phyloP scores from a whole-genome alignment of 2,797 vertebrate genomes.

The Gymnopithys bicolor region DNA sequence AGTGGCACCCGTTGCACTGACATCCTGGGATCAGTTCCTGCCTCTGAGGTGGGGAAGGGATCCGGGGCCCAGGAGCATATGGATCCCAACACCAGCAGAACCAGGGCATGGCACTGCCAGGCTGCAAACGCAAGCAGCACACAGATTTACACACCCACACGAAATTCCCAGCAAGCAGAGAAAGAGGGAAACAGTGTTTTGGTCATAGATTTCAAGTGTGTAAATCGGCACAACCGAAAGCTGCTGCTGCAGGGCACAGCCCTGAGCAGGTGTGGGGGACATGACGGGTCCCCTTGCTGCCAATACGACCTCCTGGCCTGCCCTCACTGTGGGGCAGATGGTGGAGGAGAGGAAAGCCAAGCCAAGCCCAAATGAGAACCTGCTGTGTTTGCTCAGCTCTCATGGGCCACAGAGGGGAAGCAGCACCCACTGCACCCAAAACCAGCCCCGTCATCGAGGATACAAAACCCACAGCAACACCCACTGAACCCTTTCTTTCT shows the following conservation, averaged over 20 bases:
- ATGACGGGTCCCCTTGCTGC: fast-evolving
- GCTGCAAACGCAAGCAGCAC: no score
- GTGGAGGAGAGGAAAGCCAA: background rate
- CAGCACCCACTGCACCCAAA: background rate
- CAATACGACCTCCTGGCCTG: fast-evolving
- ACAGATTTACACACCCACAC: fast-evolving
- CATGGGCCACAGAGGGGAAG: background rate
- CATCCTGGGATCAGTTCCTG: background rate
- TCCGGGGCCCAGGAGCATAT: fast-evolving
- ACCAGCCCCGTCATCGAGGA: background rate
- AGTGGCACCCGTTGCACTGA: fast-evolving
- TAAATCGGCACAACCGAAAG: fast-evolving
- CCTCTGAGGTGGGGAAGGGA: fast-evolving
- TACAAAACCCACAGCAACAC: background rate
- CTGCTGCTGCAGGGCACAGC: fast-evolving
- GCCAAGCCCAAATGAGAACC: background rate
- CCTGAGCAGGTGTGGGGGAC: fast-evolving
- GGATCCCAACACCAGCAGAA: fast-evolving
- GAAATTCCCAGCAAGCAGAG: background rate
- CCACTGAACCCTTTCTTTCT: background rate
- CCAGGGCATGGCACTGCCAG: fast-evolving
- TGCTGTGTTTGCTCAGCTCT: background rate
- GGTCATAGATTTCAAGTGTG: background rate
- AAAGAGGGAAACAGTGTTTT: background rate
- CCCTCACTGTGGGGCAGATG: fast-evolving